Percentiles rank a stretch among this genome's conserved stretches.
Evolutionary conservation across 2,113 vertebrate genomes (phyloP).

Genomic region (Coturnix japonica): DNA sequence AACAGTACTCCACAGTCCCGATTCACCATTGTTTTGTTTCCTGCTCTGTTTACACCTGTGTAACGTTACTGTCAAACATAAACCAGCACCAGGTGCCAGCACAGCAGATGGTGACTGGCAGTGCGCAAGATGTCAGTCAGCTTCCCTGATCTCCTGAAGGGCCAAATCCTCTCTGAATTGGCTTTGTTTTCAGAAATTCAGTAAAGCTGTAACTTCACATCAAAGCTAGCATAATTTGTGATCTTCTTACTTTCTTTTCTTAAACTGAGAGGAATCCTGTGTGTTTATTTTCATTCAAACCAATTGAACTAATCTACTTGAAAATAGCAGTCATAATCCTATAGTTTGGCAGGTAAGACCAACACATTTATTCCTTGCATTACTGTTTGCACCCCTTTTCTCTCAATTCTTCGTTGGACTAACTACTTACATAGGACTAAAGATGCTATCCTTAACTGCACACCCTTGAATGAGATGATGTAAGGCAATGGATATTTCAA

Average conservation of each 20-base stretch:
- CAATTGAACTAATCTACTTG: background rate
- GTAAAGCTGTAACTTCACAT: background rate
- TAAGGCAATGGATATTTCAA: background rate
- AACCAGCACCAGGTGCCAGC: background rate
- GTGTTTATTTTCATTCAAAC: background rate
- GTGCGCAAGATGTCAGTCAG: background rate
- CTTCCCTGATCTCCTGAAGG: background rate
- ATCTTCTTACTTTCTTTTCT: background rate
- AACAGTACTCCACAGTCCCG: slow-evolving; percentile 12
- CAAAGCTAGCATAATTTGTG: background rate
- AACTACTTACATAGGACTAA: background rate
- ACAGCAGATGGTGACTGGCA: background rate
- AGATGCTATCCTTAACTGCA: background rate
- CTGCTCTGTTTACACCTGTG: background rate
- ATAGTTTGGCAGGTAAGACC: background rate
- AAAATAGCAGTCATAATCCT: background rate
- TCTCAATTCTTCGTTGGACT: background rate
- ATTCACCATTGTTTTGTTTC: background rate
- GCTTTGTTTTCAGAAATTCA: background rate
- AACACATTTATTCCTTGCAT: background rate
- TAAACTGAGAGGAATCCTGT: background rate
- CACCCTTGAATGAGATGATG: background rate
- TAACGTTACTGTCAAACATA: background rate
- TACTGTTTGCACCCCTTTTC: background rate
- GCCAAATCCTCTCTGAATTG: background rate